A percentile compares a stretch with the other conserved stretches of the same genome.
phyloP scores from a whole-genome alignment of 2,888 invertebrate species.

The Atherix ibis region DNA sequence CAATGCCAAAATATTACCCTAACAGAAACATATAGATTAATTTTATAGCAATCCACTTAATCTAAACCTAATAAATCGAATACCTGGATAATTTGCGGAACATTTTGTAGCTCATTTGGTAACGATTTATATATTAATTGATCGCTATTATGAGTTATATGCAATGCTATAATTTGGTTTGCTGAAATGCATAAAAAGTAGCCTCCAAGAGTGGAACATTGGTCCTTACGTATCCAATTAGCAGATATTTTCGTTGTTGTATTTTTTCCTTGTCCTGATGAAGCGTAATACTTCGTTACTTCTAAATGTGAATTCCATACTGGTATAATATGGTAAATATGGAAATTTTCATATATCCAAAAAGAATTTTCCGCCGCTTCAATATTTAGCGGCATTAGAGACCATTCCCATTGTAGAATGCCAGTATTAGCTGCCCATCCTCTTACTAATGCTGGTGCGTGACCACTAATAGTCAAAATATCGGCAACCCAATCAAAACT shows the following conservation, averaged over 20 bases:
- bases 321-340: conserved; percentile 45
- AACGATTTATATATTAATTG: no score
- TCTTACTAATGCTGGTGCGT: conserved; percentile 53
- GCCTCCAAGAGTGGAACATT: conserved; percentile 45
- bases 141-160: no score
- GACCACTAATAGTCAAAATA: conserved; percentile 60
- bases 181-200: conserved; percentile 49
- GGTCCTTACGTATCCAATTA: conserved; percentile 42
- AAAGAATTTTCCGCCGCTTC: conserved; percentile 34
- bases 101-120: no score
- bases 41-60: no score
- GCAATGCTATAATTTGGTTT: conserved; percentile 42
- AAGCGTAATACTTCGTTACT: conserved; percentile 44
- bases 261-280: conserved; percentile 39
- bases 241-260: conserved; percentile 43
- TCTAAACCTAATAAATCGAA: no score
- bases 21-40: no score
- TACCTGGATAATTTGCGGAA: no score
- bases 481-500: no score
- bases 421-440: conserved; percentile 65
- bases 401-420: conserved; percentile 62
- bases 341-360: conserved; percentile 43
- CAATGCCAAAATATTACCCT: conserved; percentile 27
- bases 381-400: conserved; percentile 31
- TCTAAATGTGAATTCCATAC: conserved; percentile 46